Percentiles rank a stretch among this genome's conserved stretches.
Conservation (phyloP, 2,888 invertebrate species). For the Parelbella ahira region DNA sequence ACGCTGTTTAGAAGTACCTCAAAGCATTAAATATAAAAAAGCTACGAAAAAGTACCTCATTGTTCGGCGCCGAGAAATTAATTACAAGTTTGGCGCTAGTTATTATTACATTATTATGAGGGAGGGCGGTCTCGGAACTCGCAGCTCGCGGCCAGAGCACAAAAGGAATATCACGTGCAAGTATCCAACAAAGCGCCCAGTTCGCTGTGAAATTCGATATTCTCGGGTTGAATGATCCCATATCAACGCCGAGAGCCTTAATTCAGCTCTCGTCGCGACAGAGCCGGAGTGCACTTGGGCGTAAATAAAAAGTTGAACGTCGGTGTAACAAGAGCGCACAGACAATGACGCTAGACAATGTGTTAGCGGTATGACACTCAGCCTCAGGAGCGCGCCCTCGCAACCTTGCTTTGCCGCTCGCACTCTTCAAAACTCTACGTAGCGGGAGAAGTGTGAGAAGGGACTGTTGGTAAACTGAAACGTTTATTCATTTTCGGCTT, state of each 20-base stretch:
- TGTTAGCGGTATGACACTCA: constrained; percentile 70
- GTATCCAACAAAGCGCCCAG: constrained; percentile 72
- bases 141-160: constrained; percentile 34
- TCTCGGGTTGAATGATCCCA: constrained; percentile 78
- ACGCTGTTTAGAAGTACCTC: constrained; percentile 3
- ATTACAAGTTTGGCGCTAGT: constrained; percentile 26
- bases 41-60: constrained; percentile 19
- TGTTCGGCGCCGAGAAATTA: constrained; percentile 25
- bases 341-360: constrained; percentile 76
- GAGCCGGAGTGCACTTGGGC: constrained; percentile 75
- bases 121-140: constrained; percentile 22
- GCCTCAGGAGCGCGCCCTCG: constrained; percentile 57
- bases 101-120: constrained; percentile 26
- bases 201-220: constrained; percentile 75
- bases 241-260: constrained; percentile 75
- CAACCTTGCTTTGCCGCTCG: constrained; percentile 37
- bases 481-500: too few species aligned
- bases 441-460: neutral
- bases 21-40: constrained; percentile 10
- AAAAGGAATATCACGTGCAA: constrained; percentile 75
- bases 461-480: too few species aligned
- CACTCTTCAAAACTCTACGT: constrained; percentile 2
- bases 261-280: constrained; percentile 73
- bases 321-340: constrained; percentile 66
- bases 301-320: constrained; percentile 77